Percentiles rank a stretch among this genome's conserved stretches.
Evolutionary conservation across 2,113 vertebrate species (phyloP).

Genomic region (Tragelaphus imberbis): DNA sequence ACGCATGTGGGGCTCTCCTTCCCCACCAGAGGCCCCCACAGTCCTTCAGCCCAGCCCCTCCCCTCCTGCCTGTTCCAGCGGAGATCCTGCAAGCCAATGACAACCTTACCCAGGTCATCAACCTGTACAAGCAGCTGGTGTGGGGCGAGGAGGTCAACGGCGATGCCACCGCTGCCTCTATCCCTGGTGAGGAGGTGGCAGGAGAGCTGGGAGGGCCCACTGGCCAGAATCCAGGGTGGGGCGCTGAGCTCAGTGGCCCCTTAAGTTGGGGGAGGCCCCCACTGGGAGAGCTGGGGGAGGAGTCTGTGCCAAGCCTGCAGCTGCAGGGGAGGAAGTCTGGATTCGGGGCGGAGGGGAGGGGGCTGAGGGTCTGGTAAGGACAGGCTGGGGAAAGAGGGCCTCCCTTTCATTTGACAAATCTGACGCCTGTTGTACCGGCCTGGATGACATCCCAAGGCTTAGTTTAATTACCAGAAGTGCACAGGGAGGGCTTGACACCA

Average conservation of each 20-base stretch:
- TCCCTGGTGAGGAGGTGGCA: conserved; percentile 80
- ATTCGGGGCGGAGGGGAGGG: not conserved
- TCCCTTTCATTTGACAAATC: not conserved
- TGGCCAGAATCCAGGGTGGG: not conserved
- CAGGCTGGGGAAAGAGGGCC: not conserved
- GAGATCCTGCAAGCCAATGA: conserved; percentile 98
- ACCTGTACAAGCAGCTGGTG: conserved; percentile 92
- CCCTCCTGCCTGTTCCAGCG: conserved; percentile 76
- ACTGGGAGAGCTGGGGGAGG: not conserved
- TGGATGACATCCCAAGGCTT: not conserved
- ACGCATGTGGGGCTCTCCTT: not conserved
- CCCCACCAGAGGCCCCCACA: not conserved
- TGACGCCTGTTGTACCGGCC: not conserved
- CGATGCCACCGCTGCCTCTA: conserved; percentile 72
- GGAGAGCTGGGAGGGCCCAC: not conserved
- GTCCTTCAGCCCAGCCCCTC: not conserved
- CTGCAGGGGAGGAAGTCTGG: not conserved
- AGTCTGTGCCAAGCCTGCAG: not conserved
- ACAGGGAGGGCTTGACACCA: not conserved
- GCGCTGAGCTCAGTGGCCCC: not conserved
- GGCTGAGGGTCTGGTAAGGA: not conserved
- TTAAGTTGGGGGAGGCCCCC: not conserved
- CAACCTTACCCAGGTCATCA: conserved; percentile 96
- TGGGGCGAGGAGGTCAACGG: conserved; percentile 93
- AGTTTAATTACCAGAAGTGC: not conserved